Base-by-base conservation (phyloP, 2,797 vertebrate species). In the Sebastiscus tertius region DNA sequence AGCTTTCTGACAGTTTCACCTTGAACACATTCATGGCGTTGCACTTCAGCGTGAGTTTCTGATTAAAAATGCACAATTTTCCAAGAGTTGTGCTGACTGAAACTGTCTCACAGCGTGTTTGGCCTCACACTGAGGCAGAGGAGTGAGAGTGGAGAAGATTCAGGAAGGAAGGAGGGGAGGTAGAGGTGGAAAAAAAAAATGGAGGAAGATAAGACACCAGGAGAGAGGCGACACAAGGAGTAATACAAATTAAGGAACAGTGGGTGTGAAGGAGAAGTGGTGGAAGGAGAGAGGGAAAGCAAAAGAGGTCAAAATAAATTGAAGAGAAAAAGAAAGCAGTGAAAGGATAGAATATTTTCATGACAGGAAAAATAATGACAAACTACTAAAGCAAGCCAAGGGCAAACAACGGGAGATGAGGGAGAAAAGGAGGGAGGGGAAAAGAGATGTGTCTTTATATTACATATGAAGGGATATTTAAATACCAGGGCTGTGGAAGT, bases 281-380 rank as follows among this genome's bases (percentile, higher is more conserved):
- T 34, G 29, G n/a, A 58, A 26, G 27, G 55, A 3, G 24, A 24
- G 20, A 64, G 24, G 4, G n/a, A 36, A 33, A 39, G 14, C 24
- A 64, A 73, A 79, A 39, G 10, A 61, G 61, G 58, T 64, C 26
- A 46, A 49, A 67, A 49, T 42, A 12, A 72, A 71, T 39, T 29
- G 54, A 26, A 33, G 27, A 61, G 63, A 31, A 46, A 33, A 31
- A 52, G 22, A 72, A 46, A 33, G 33, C 7, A 56, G 24, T 46
- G 16, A 42, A 54, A 46, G 11, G 6, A 12, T 52, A 9, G 16
- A 60, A 26, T 13, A 14, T 62, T 64, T 56, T 62, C 24, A 16
- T 16, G 42, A 6, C 54, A 65, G 6, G 6, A 31, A 55, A 10
- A 62, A 58, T 14, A 33, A 24, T 10, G 59, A 72, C 24, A 36